Evolutionary conservation across 2,113 vertebrate genomes (phyloP), one percentile per base, ranked within the genome.

Genomic region (Paedocypris sp.): DNA sequence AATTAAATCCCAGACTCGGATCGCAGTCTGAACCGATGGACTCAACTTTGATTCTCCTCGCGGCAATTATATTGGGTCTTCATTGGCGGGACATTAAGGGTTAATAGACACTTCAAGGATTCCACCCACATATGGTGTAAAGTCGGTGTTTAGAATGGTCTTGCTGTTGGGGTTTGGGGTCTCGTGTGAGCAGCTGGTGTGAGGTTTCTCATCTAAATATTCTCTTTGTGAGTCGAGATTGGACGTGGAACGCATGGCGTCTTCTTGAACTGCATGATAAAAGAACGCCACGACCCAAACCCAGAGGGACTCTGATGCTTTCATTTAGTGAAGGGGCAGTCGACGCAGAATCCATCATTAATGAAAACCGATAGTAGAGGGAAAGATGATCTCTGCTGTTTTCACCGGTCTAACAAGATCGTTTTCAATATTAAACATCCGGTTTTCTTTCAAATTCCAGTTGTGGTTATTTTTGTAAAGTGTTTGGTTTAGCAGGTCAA

Each of bases 311-410:
- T 43, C 11, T 16, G 15, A 43, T n/a, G 26, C 39, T 58, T 58
- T 43, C 26, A 58, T 58, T 58, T 57, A 57, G 38, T 20, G 26
- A 57, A 43, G 26, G 53, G 53, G 53, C 53, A 43, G 15, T 10
- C 11, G 12, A 43, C 29, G 25, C 39, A 11, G 4, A 31, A 58
- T 31, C 18, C 22, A 22, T 43, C 38, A 58, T 58, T 58, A 43
- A 32, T 43, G 38, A 45, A 43, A 26, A 43, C 29, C 29, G 23
- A 41, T n/a, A 41, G 25, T 9, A 31, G 18, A 19, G 32, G 12
- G 22, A 42, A 32, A 20, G 33, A 53, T 15, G 18, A 58, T n/a
- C 7, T 43, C 26, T 43, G 29, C 38, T 22, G 16, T 29, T 43
- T 22, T 22, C 18, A 11, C 12, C 29, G 39, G 53, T 57, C 39